These are phyloP conservation scores for Hexactinellida sp. DNA, from an alignment of 37 sponge, comb jelly and placozoan species.

Conservation along the genomic window DNA sequence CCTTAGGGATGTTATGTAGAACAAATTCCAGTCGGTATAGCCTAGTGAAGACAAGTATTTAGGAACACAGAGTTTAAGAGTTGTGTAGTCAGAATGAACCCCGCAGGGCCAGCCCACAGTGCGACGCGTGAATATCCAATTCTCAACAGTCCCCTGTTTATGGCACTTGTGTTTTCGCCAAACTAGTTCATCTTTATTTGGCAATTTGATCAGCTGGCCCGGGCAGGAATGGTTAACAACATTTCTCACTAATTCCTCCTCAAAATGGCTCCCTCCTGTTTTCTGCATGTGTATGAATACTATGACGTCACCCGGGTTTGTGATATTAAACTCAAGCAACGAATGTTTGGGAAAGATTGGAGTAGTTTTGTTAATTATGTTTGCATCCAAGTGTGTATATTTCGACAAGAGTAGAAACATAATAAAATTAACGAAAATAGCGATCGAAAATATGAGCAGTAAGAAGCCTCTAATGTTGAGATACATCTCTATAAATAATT, in stretches of 20 bases:
- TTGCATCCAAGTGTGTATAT: background rate
- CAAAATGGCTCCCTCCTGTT: background rate
- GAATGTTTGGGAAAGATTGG: background rate
- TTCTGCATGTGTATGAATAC: conserved; percentile 2
- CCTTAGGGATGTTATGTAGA: background rate
- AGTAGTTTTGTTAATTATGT: background rate
- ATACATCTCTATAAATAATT: no score
- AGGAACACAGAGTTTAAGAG: background rate
- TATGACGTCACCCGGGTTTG: background rate
- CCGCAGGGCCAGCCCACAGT: conserved; percentile 14
- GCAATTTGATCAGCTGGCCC: background rate
- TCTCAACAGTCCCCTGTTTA: background rate
- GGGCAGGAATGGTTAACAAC: background rate
- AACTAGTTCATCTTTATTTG: background rate
- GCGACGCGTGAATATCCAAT: background rate
- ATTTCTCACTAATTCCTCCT: background rate
- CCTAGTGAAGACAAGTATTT: background rate
- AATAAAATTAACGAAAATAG: no score
- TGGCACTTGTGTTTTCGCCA: background rate
- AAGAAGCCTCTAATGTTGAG: no score
- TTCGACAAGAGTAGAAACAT: no score
- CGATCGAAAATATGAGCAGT: no score
- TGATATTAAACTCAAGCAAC: background rate
- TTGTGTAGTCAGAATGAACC: background rate
- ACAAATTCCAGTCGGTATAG: background rate